These are phyloP conservation scores for Frankliniella intonsa DNA, from an alignment of 2,888 invertebrate species.

Conservation along the genomic window DNA sequence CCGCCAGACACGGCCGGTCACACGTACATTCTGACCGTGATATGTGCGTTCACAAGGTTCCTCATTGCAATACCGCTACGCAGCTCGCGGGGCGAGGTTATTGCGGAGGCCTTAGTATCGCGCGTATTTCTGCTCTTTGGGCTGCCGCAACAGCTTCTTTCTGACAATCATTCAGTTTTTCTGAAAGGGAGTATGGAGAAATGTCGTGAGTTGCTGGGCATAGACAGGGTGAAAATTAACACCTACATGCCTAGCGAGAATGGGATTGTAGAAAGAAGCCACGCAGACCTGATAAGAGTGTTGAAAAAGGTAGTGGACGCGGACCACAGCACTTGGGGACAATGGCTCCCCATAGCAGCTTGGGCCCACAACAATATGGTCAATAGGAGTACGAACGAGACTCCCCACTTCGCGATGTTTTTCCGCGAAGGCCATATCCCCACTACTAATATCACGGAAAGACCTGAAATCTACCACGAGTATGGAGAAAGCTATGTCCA, in stretches of 20 bases:
- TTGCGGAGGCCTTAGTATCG: no score
- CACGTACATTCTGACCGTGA: background rate
- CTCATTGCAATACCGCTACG: no score
- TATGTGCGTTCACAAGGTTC: background rate
- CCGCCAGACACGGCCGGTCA: background rate
- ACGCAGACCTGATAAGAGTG: background rate
- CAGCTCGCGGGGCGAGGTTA: no score
- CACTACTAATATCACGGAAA: background rate
- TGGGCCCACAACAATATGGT: background rate
- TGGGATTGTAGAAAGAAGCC: background rate
- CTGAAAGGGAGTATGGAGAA: no score
- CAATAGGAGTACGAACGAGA: background rate
- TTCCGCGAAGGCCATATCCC: background rate
- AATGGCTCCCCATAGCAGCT: background rate
- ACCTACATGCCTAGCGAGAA: background rate
- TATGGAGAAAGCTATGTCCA: background rate
- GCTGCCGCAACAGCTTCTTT: no score
- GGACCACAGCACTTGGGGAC: background rate
- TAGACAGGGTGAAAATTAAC: background rate
- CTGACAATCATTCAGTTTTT: no score
- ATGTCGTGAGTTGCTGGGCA: background rate
- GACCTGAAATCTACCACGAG: background rate
- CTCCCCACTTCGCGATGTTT: background rate
- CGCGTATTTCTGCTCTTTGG: no score
- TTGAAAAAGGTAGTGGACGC: background rate